Evolutionary conservation across 2,888 invertebrate genomes (phyloP), one percentile per base, ranked within the genome.

Genomic region (Andricus curvator): DNA sequence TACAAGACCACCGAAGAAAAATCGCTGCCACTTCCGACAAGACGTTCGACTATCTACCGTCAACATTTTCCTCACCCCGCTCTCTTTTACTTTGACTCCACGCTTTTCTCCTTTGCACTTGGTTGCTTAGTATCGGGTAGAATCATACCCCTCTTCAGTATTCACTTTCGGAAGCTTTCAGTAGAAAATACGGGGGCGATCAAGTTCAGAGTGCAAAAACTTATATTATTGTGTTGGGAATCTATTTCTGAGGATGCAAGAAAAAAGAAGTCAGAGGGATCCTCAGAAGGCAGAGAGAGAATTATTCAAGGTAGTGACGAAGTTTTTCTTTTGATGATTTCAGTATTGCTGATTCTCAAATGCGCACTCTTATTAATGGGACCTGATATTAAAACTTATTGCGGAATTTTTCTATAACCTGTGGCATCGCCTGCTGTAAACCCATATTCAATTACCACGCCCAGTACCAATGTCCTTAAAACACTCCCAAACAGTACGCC

Each of bases 1-100:
- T 86, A 84, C 80, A 80, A 84, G 83, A 81, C 82, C 82, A 84
- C 85, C 82, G 83, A 85, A 89, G 89, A 89, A 89, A 89, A 89
- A 89, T 89, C 84, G 88, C 85, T 85, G 83, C 86, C 85, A 87
- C 88, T 87, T 87, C 86, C 85, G 86, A 81, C 82, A 81, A 41
- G 80, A 77, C 51, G 79, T 78, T 82, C 79, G 83, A 62, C 80
- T 83, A 84, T 83, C 83, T 84, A 68, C 67, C 77, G 80, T 51
- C 78, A 81, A 77, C 82, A 81, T 83, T 84, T 83, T 81, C 82
- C 79, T 41, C 20, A 9, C 25, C 22, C n/a, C n/a, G 68, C 76
- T 81, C 84, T 70, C 81, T 78, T 82, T 83, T 83, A 82, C 81
- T 74, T n/a, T 60, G 56, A 74, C n/a, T 74, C 33, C 56, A 56